Evolutionary conservation across 2,888 invertebrate species (phyloP).

Genomic region (Perdita meconis): DNA sequence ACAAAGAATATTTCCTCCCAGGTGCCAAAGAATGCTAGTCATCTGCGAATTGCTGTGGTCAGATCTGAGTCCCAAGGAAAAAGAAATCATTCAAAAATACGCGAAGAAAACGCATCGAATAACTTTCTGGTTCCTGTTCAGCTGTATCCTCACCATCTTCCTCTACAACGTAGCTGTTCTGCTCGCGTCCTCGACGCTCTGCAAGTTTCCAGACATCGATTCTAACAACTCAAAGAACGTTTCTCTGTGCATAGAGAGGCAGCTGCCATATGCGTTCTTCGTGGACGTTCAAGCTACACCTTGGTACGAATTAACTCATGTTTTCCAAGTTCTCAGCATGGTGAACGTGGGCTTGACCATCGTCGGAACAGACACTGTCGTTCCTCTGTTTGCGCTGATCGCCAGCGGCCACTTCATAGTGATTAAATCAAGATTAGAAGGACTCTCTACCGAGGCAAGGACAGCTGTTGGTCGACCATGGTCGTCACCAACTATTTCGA

Average conservation of each 20-base stretch:
- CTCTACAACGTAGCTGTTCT: conserved; percentile 51
- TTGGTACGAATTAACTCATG: conserved; percentile 65
- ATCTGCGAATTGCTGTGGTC: conserved; percentile 63
- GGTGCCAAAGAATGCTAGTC: conserved; percentile 44
- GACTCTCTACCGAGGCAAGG: background rate
- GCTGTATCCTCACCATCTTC: conserved; percentile 58
- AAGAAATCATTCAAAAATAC: conserved; percentile 32
- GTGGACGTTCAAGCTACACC: conserved; percentile 59
- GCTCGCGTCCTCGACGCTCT: conserved; percentile 2
- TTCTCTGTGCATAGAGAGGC: conserved; percentile 17
- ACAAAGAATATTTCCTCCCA: background rate
- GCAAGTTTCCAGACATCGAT: background rate
- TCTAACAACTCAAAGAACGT: background rate
- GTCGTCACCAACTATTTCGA: background rate
- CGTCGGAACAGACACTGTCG: conserved; percentile 64
- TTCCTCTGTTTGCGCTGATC: conserved; percentile 62
- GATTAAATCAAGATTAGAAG: conserved; percentile 33
- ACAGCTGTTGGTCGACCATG: background rate
- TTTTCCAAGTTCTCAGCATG: conserved; percentile 54
- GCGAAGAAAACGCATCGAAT: conserved; percentile 47
- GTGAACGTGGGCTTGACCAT: conserved; percentile 57
- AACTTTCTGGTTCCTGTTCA: conserved; percentile 57
- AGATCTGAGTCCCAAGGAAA: conserved; percentile 45
- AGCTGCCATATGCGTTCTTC: conserved; percentile 63
- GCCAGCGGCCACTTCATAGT: conserved; percentile 66